Evolutionary conservation across 1,140 invertebrate species (phyloP).

Genomic region (Heliconius melpomene): DNA sequence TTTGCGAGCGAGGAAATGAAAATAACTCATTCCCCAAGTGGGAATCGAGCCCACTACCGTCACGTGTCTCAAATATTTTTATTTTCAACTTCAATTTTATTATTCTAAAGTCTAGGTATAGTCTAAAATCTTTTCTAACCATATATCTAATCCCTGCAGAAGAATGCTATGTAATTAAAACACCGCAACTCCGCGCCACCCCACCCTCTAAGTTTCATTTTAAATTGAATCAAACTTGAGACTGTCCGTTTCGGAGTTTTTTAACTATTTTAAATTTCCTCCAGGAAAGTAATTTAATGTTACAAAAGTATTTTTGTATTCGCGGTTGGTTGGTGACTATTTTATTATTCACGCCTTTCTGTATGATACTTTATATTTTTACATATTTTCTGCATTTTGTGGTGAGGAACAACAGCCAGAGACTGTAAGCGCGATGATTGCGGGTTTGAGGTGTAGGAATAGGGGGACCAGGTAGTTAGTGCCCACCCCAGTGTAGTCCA

Average conservation of each 20-base stretch:
- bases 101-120: too few relatives aligned
- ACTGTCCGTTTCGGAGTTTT: conserved; percentile 32
- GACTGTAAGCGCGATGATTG: too few relatives aligned
- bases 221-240: conserved; percentile 39
- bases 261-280: conserved; percentile 34
- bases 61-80: too few relatives aligned
- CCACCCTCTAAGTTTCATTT: conserved; percentile 29
- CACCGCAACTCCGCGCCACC: not conserved
- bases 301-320: conserved; percentile 30
- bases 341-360: not conserved
- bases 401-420: too few relatives aligned
- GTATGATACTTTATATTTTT: not conserved
- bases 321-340: not conserved
- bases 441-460: too few relatives aligned
- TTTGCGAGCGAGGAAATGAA: too few relatives aligned
- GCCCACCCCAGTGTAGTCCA: too few relatives aligned
- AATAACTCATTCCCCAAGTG: too few relatives aligned
- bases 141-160: not conserved
- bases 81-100: too few relatives aligned
- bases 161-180: conserved; percentile 23
- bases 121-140: not conserved
- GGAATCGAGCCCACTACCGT: too few relatives aligned
- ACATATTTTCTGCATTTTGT: too few relatives aligned
- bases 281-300: conserved; percentile 31
- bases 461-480: too few relatives aligned